Conservation (phyloP, 2,113 vertebrate genomes). For the Bubo scandiacus region DNA sequence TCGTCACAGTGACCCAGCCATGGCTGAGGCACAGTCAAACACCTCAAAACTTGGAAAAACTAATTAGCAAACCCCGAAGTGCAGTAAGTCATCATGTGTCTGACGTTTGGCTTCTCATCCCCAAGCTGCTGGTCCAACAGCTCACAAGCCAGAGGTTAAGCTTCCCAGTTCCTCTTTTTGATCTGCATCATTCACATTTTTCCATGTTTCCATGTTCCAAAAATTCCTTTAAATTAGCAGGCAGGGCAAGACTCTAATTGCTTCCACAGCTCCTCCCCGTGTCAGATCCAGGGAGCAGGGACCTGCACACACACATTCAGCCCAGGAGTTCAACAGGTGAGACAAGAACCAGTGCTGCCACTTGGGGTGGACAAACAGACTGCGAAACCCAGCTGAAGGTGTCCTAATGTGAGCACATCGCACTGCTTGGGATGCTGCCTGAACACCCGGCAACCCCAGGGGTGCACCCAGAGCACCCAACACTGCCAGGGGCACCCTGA, state of each 20-base stretch:
- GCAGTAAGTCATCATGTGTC: neutral
- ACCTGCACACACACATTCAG: neutral
- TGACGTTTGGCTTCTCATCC: neutral
- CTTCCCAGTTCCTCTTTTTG: neutral
- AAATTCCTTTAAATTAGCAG: neutral
- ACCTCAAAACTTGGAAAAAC: neutral
- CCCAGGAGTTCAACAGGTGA: neutral
- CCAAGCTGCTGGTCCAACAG: neutral
- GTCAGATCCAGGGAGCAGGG: neutral
- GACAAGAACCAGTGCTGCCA: neutral
- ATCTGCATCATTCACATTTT: neutral
- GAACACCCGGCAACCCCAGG: rapidly evolving
- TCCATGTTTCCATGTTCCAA: neutral
- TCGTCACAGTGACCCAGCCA: too few relatives aligned
- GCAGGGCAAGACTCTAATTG: neutral
- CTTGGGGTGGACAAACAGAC: neutral
- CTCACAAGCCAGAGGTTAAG: conserved; percentile 11
- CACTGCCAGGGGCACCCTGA: too few relatives aligned
- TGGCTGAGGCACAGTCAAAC: neutral
- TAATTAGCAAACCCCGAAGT: neutral
- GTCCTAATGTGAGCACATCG: rapidly evolving
- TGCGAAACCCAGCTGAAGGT: rapidly evolving
- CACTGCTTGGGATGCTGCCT: neutral
- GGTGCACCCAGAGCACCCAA: rapidly evolving
- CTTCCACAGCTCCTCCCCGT: neutral